phyloP scores from a whole-genome alignment of 2,113 vertebrate species.

The Rhabdomys dilectus region DNA sequence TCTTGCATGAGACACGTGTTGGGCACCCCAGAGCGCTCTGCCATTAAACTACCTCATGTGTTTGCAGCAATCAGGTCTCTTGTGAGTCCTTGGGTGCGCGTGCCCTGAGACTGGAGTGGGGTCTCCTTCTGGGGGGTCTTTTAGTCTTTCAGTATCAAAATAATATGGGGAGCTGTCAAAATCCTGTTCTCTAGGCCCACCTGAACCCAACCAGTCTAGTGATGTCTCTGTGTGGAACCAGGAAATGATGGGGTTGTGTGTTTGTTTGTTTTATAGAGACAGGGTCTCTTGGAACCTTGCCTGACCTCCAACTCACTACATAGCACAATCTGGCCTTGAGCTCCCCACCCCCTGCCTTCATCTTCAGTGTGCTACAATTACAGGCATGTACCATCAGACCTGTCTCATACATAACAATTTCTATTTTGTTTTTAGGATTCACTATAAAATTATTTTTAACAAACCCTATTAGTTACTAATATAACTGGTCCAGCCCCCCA shows the following conservation, averaged over 20 bases:
- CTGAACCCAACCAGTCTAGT: not conserved
- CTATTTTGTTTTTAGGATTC: not conserved
- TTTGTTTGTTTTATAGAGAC: not conserved
- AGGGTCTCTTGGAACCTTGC: not conserved
- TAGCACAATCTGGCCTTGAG: not conserved
- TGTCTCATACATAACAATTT: not conserved
- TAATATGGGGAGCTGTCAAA: not conserved
- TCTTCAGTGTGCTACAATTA: not conserved
- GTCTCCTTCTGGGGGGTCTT: too few species aligned
- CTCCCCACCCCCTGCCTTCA: not conserved
- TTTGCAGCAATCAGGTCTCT: too few species aligned
- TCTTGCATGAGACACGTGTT: too few species aligned
- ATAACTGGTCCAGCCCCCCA: too few species aligned
- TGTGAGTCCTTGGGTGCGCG: too few species aligned
- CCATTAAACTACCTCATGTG: too few species aligned
- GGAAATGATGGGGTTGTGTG: not conserved
- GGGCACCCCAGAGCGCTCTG: too few species aligned
- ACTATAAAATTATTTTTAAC: too few species aligned
- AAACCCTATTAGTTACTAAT: too few species aligned
- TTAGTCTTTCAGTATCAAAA: too few species aligned
- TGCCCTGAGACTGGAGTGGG: too few species aligned
- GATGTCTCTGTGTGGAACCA: not conserved
- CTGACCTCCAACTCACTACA: not conserved
- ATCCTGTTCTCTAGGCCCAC: not conserved
- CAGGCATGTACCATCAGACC: not conserved